Base-by-base conservation (phyloP, 2,797 vertebrate species). In the Poecilia picta region DNA sequence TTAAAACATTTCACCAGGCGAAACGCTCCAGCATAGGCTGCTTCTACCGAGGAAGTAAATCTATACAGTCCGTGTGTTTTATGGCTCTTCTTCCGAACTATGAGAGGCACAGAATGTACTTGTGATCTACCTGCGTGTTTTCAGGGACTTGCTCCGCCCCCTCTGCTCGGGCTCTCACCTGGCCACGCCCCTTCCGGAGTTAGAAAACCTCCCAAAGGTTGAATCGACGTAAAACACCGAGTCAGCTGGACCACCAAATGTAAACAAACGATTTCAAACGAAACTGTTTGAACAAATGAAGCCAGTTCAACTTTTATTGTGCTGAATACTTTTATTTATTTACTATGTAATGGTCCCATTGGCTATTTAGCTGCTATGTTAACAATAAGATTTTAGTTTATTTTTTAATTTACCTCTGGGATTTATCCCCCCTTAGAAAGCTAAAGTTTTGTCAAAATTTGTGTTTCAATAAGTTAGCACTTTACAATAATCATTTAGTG, bases 121-220 rank as follows among this genome's bases (percentile, higher is more conserved):
- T 33, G 47, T 4, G 51, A 59, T 49, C 66, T 78, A 89, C 91
- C 89, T 91, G 89, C n/a, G 77, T 64, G 76, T 72, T 74, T 75
- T 36, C 80, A 0, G 41, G 55, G 47, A 10, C 8, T 68, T 4
- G 7, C 87, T 76, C 89, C 91, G 28, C 88, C 91, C 79, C 84
- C 33, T 33, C 33, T 76, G 73, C 43, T 11, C 57, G 4, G 53
- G 31, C 47, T 31, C 70, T 64, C 25, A 0, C 0, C 39, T 75
- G 78, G 31, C 91, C 91, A 93, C 93, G n/a, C 92, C 93, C 36
- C 89, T 85, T 81, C 81, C 84, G 11, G 71, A 8, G 72, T 53
- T n/a, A n/a, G n/a, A n/a, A n/a, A n/a, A n/a, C n/a, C n/a, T n/a
- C n/a, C n/a, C n/a, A n/a, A n/a, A n/a, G 71, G 8, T 49, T 49